Conservation (phyloP, 2,113 vertebrate genomes). For the Tapirus terrestris region DNA sequence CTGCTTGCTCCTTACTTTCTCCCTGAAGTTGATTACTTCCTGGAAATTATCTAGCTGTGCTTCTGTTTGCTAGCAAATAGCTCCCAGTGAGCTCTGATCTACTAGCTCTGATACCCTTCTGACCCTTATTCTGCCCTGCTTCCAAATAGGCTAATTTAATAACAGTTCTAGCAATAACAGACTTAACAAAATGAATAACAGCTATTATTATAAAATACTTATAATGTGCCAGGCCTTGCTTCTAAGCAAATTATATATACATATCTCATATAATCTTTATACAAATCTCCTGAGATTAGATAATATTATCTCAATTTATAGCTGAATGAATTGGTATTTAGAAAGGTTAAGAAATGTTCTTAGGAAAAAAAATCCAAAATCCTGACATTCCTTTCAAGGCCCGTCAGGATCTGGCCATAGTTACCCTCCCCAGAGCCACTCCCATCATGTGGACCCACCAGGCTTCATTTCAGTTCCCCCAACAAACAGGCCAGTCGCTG, state of each 20-base stretch:
- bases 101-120: background rate
- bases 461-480: background rate
- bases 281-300: background rate
- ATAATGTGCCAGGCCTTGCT: background rate
- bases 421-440: background rate
- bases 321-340: background rate
- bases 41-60: background rate
- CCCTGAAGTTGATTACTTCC: background rate
- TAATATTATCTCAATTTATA: background rate
- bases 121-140: background rate
- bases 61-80: background rate
- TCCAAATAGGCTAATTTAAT: background rate
- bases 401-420: background rate
- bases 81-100: background rate
- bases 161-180: background rate
- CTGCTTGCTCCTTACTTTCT: background rate
- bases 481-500: background rate
- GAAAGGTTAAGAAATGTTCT: background rate
- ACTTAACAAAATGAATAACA: background rate
- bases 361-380: background rate
- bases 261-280: background rate
- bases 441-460: background rate
- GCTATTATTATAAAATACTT: background rate
- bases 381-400: background rate
- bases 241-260: background rate